Base-by-base conservation (phyloP, 2,888 invertebrate genomes). In the Conus canariensis region DNA sequence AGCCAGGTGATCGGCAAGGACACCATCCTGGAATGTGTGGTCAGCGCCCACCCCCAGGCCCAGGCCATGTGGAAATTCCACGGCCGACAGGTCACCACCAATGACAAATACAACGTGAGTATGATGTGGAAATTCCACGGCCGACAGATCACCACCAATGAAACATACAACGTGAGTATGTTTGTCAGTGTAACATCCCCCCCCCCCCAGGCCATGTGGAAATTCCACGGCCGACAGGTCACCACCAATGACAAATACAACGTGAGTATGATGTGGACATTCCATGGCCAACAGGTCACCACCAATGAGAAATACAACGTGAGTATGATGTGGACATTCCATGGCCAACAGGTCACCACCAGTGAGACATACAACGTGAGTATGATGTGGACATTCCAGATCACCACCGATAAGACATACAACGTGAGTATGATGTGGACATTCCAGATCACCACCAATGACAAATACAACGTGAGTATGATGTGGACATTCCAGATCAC, bases 21-120 rank as follows among this genome's bases (percentile, higher is more conserved):
- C 89, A 95, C 95, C 22, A 94, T 95, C 58, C 92, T 95, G 74
- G 94, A 95, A 89, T 95, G 95, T 90, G 90, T 92, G 88, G 95
- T 95, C 19, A 92, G 94, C 0, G 95, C 95, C 12, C 94, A 93
- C 82, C 95, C 95, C 0, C 94, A 94, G 86, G 94, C 92, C 0
- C 90, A 91, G 30, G 94, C 93, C 87, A 91, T 92, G 80, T 95
- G 95, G 95, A 93, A 91, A 74, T 93, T 92, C 83, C 92, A 93
- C 25, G 93, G 94, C 2, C 90, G 90, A 12, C 92, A 91, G 60
- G 89, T 95, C 88, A 92, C 91, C 80, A 93, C 91, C 90, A 88
- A 88, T 60, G 87, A 91, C 5, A 93, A 93, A 82, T 92, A 94
- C 88, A 91, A 90, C 22, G 93, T 94, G 25, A 92, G 88, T 59